Conservation (phyloP, 1,140 invertebrate genomes). For the Sycophaga agraensis region DNA sequence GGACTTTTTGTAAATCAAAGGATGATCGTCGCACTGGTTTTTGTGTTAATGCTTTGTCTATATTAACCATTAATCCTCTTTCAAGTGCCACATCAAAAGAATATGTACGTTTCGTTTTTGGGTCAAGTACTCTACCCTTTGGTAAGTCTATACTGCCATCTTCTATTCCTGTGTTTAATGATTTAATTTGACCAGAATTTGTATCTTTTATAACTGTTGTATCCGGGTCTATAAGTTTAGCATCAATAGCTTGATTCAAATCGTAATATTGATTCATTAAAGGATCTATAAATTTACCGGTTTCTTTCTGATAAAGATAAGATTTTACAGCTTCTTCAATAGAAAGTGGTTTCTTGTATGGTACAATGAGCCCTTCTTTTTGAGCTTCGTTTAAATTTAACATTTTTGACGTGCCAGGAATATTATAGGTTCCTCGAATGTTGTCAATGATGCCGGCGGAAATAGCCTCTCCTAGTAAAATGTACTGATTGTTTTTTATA, state of each 20-base stretch:
- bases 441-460: slow-evolving; percentile 73
- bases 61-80: slow-evolving; percentile 71
- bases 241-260: slow-evolving; percentile 70
- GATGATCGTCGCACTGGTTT: slow-evolving; percentile 34
- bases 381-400: slow-evolving; percentile 73
- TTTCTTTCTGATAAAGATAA: slow-evolving; percentile 74
- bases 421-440: slow-evolving; percentile 67
- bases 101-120: slow-evolving; percentile 71
- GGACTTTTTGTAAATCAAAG: slow-evolving; percentile 53
- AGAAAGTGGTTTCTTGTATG: slow-evolving; percentile 68
- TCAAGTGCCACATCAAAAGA: slow-evolving; percentile 75
- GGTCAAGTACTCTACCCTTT: slow-evolving; percentile 76
- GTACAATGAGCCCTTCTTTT: slow-evolving; percentile 73
- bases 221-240: slow-evolving; percentile 73
- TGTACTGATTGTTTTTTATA: slow-evolving; percentile 67
- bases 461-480: slow-evolving; percentile 76
- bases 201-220: slow-evolving; percentile 78
- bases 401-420: slow-evolving; percentile 62
- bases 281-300: slow-evolving; percentile 79
- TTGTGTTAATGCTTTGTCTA: slow-evolving; percentile 67
- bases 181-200: slow-evolving; percentile 70
- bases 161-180: slow-evolving; percentile 73
- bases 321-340: slow-evolving; percentile 78
- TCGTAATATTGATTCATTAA: slow-evolving; percentile 69
- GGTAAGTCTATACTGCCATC: slow-evolving; percentile 77